Conservation (phyloP, 2,113 vertebrate species). For the Tiliqua scincoides region DNA sequence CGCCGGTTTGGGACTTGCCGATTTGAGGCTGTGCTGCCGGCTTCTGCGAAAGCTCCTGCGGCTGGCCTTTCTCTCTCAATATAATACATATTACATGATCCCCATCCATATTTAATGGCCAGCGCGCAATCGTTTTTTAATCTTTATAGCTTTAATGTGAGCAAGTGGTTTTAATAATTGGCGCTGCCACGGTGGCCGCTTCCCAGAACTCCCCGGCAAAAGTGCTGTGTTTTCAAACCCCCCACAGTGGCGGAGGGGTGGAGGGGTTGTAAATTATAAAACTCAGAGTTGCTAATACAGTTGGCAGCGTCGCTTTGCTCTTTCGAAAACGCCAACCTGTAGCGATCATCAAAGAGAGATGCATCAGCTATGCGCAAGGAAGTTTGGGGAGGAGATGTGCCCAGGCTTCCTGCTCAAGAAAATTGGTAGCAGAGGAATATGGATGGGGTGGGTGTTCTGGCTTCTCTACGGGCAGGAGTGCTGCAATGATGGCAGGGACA, state of each 20-base stretch:
- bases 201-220: constrained; percentile 74
- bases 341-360: constrained; percentile 32
- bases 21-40: constrained; percentile 60
- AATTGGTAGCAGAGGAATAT: background rate
- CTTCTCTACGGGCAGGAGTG: too few species aligned
- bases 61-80: constrained; percentile 61
- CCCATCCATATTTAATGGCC: constrained; percentile 81
- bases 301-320: constrained; percentile 68
- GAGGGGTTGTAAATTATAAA: constrained; percentile 76
- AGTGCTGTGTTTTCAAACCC: constrained; percentile 79
- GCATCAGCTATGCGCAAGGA: constrained; percentile 56
- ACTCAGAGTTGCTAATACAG: constrained; percentile 65
- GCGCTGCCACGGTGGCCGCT: constrained; percentile 76
- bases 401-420: background rate
- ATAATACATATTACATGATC: constrained; percentile 80
- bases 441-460: too few species aligned
- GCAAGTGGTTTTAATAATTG: constrained; percentile 82
- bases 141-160: constrained; percentile 82
- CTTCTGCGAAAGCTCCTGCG: constrained; percentile 54
- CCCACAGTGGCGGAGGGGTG: background rate
- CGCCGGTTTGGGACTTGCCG: constrained; percentile 64
- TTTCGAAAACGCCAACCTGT: constrained; percentile 67
- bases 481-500: too few species aligned
- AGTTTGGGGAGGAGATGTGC: constrained; percentile 29
- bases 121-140: constrained; percentile 81